A percentile compares a stretch with the other conserved stretches of the same genome.
These are phyloP conservation scores for Aplysina aerophoba DNA, from an alignment of 37 sponge, comb jelly and placozoan genomes.

Conservation along the genomic window DNA sequence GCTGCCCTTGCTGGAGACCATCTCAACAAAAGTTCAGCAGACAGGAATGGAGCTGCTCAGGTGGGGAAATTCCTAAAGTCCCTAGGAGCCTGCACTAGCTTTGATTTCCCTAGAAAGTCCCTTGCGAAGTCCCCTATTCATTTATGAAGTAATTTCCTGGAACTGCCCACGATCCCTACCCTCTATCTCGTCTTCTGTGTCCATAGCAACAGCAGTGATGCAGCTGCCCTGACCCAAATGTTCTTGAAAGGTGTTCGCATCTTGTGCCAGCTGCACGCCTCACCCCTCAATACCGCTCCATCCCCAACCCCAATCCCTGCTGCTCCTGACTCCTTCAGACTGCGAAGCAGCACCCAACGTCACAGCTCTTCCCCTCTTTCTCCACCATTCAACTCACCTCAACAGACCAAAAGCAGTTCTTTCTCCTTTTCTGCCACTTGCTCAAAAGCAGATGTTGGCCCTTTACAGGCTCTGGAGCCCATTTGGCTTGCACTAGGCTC, in stretches of 20 bases:
- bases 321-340: not conserved
- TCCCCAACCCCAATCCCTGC: not conserved
- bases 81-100: not conserved
- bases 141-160: not conserved
- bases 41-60: conserved; percentile 72
- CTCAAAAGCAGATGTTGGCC: not conserved
- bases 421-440: not conserved
- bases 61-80: conserved; percentile 27
- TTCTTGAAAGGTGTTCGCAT: conserved; percentile 63
- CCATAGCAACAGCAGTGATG: conserved; percentile 62
- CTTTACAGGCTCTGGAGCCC: conserved; percentile 63
- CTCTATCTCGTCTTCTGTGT: not conserved
- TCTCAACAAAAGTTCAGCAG: conserved; percentile 41
- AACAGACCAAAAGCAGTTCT: not conserved
- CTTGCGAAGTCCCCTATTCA: not conserved
- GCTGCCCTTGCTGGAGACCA: conserved; percentile 46
- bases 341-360: conserved; percentile 22
- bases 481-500: conserved; percentile 76
- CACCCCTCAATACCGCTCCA: not conserved
- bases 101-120: not conserved
- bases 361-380: conserved; percentile 33
- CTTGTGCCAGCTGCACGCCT: conserved; percentile 54
- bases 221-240: conserved; percentile 64
- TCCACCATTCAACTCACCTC: conserved; percentile 24
- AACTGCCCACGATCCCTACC: not conserved